Conservation (phyloP, 53 echinoderm and acorn worm species). For the Actinopyga echinites region DNA sequence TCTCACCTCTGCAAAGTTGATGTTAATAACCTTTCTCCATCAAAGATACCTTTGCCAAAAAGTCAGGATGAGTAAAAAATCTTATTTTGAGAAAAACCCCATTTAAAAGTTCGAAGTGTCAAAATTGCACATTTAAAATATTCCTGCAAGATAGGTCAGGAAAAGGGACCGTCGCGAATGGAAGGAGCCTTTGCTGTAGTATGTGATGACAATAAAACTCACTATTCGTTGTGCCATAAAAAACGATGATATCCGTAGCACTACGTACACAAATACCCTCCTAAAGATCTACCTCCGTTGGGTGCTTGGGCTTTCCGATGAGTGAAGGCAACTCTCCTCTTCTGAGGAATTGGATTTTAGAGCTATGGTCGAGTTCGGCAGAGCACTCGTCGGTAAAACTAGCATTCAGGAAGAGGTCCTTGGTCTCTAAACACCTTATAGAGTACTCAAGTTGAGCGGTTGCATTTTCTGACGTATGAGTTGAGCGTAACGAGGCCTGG, state of each 20-base stretch:
- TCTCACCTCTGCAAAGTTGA: no score
- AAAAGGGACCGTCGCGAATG: neutral
- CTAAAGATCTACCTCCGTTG: constrained; percentile 25
- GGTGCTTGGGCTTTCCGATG: constrained; percentile 13
- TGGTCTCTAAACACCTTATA: neutral
- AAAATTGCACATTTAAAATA: no score
- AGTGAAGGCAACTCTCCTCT: neutral
- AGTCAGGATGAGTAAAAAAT: no score
- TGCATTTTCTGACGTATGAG: constrained; percentile 4
- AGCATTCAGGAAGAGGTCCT: neutral
- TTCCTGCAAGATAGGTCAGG: no score
- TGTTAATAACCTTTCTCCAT: no score
- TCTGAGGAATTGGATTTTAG: neutral
- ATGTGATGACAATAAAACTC: neutral
- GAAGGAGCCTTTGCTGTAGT: neutral
- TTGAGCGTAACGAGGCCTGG: neutral
- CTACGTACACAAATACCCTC: constrained; percentile 11
- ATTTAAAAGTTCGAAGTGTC: no score
- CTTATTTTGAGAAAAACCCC: no score
- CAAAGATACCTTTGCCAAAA: no score
- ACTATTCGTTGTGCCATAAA: constrained; percentile 27
- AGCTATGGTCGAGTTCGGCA: constrained; percentile 6
- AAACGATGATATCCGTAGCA: constrained; percentile 26
- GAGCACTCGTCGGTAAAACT: constrained; percentile 39
- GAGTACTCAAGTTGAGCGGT: neutral